Evolutionary conservation across 2,888 invertebrate genomes (phyloP).

Genomic region (Tachina lurida): DNA sequence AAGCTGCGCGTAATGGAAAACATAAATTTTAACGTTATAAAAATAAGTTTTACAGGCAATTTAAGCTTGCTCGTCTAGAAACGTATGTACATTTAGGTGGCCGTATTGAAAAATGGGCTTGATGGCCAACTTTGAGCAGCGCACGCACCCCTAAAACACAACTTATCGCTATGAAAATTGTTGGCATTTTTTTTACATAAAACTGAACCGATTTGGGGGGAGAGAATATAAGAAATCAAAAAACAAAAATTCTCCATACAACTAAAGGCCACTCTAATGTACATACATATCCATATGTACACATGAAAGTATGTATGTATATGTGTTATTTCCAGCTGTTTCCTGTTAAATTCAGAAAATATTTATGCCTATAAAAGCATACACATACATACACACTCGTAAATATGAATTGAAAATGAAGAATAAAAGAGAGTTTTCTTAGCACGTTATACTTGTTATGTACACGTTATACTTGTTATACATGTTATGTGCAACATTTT

Average conservation of each 20-base stretch:
- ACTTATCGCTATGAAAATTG: no score
- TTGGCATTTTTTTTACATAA: no score
- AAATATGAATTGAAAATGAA: not conserved
- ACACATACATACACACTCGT: not conserved
- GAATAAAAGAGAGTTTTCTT: conserved; percentile 10
- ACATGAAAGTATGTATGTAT: not conserved
- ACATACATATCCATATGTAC: not conserved
- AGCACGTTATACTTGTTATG: conserved; percentile 60
- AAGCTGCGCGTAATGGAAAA: not conserved
- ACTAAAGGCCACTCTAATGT: no score
- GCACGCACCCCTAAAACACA: no score
- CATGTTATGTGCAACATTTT: no score
- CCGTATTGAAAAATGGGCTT: no score
- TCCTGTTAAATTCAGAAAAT: not conserved
- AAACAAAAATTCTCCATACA: no score
- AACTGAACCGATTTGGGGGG: no score
- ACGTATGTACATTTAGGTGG: not conserved
- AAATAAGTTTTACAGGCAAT: not conserved
- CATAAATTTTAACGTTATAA: not conserved
- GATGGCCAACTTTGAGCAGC: no score
- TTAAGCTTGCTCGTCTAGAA: not conserved
- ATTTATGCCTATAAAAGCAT: not conserved
- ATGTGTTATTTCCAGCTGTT: conserved; percentile 6
- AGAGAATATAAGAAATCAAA: no score
- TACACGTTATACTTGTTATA: conserved; percentile 18